A percentile compares a stretch with the other conserved stretches of the same genome.
Evolutionary conservation across 2,113 vertebrate genomes (phyloP).

Genomic region (Actenoides lindsayi): DNA sequence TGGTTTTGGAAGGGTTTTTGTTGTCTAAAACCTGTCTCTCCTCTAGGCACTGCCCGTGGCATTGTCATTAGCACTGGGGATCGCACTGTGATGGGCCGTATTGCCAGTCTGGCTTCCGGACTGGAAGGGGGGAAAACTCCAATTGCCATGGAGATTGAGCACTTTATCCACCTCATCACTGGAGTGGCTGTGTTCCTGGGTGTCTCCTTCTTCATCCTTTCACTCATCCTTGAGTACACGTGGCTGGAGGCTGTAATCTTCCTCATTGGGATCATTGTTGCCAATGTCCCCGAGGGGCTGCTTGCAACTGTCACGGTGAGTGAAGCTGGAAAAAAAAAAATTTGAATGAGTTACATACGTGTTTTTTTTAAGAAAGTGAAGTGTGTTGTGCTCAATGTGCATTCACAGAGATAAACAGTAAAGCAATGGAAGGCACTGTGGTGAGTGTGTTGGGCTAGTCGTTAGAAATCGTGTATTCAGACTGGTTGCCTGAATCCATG

Average conservation of each 20-base stretch:
- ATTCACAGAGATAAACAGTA: background rate
- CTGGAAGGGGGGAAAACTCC: slow-evolving; percentile 83
- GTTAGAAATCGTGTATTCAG: background rate
- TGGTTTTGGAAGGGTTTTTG: background rate
- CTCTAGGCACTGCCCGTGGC: slow-evolving; percentile 80
- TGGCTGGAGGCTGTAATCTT: slow-evolving; percentile 86
- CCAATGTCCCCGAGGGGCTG: slow-evolving; percentile 82
- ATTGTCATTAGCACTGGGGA: slow-evolving; percentile 83
- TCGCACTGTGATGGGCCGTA: slow-evolving; percentile 84
- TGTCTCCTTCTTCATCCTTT: slow-evolving; percentile 81
- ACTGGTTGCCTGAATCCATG: background rate
- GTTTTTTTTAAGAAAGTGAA: background rate
- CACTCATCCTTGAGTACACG: slow-evolving; percentile 80
- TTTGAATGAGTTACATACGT: rapidly evolving
- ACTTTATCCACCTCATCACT: slow-evolving; percentile 84
- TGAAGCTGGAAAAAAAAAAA: background rate
- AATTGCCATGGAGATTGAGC: slow-evolving; percentile 80
- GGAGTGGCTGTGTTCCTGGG: slow-evolving; percentile 84
- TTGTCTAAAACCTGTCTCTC: background rate
- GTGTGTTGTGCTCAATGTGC: background rate
- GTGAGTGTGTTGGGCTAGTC: background rate
- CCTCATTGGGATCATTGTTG: slow-evolving; percentile 84
- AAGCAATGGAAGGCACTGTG: background rate
- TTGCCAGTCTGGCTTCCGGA: slow-evolving; percentile 82
- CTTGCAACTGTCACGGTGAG: slow-evolving; percentile 84